Evolutionary conservation across 2,888 invertebrate genomes (phyloP).

Genomic region (Drosophila ezoana): DNA sequence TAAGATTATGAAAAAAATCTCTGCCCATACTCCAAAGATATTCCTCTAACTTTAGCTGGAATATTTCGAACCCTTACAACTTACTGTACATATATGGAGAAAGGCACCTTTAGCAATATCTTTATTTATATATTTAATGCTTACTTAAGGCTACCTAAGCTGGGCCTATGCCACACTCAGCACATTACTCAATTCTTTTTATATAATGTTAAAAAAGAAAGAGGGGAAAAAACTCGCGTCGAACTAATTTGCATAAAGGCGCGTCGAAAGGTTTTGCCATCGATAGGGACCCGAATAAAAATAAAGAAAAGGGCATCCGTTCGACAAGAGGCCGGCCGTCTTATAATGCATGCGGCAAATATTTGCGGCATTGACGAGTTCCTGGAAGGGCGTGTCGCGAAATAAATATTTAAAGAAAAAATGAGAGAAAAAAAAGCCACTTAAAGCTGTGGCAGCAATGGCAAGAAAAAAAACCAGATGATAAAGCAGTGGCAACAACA

Average conservation of each 20-base stretch:
- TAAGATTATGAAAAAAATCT: no score
- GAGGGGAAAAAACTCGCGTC: conserved; percentile 9
- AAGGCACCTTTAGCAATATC: conserved; percentile 1
- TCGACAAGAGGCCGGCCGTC: background rate
- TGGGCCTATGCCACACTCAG: conserved; percentile 6
- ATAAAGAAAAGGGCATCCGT: conserved; percentile 19
- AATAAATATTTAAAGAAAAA: conserved; percentile 35
- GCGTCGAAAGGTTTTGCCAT: conserved; percentile 37
- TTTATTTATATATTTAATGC: conserved; percentile 15
- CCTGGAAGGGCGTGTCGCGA: conserved; percentile 70
- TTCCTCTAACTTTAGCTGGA: no score
- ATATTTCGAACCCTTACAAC: no score
- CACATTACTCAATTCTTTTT: conserved; percentile 16
- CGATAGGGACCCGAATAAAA: conserved; percentile 30
- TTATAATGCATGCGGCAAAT: conserved; percentile 64
- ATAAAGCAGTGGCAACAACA: conserved; percentile 10
- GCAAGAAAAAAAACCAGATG: conserved; percentile 15
- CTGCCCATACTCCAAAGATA: no score
- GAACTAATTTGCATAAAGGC: conserved; percentile 59
- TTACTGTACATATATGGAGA: no score
- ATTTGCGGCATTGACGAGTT: conserved; percentile 66
- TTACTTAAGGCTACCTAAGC: conserved; percentile 14
- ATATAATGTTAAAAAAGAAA: conserved; percentile 10
- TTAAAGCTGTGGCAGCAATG: conserved; percentile 59
- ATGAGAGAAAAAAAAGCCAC: conserved; percentile 42